A percentile compares a stretch with the other conserved stretches of the same genome.
Evolutionary conservation across 1,140 invertebrate genomes (phyloP).

Genomic region (Melipona quadrifasciata): DNA sequence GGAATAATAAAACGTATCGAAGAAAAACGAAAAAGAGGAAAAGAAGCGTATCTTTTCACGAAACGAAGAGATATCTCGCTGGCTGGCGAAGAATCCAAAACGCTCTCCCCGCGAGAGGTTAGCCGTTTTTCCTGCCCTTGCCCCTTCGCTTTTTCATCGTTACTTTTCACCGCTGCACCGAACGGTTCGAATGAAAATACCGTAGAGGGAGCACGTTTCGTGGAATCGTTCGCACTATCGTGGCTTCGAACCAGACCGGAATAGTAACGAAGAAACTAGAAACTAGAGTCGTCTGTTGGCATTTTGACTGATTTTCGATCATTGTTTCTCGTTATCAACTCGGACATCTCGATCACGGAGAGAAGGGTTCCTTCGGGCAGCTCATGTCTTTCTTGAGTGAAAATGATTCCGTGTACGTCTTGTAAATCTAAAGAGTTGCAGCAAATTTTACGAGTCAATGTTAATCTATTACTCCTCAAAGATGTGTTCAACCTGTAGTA

Average conservation of each 20-base stretch:
- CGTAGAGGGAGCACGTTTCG: slow-evolving; percentile 38
- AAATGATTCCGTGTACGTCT: too few species aligned
- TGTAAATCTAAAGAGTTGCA: too few species aligned
- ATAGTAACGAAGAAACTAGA: slow-evolving; percentile 30
- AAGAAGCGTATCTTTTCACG: slow-evolving; percentile 9
- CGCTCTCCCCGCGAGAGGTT: slow-evolving; percentile 17
- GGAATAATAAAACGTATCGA: background rate
- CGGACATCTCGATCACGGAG: background rate
- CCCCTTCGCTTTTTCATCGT: slow-evolving; percentile 23
- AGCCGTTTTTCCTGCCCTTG: background rate
- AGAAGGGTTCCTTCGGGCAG: background rate
- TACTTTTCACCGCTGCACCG: slow-evolving; percentile 6
- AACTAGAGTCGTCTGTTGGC: background rate
- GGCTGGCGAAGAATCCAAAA: background rate
- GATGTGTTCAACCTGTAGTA: too few species aligned
- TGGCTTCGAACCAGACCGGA: slow-evolving; percentile 30
- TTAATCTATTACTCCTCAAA: too few species aligned
- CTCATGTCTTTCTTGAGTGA: too few species aligned
- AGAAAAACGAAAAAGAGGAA: background rate
- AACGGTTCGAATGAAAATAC: slow-evolving; percentile 29
- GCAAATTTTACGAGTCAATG: too few species aligned
- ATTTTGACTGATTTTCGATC: background rate
- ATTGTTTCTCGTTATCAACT: background rate
- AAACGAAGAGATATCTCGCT: background rate
- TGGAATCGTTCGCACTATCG: slow-evolving; percentile 48